A percentile compares a stretch with the other conserved stretches of the same genome.
phyloP scores from a whole-genome alignment of 2,888 invertebrate genomes.

The Andrena chrysosceles region DNA sequence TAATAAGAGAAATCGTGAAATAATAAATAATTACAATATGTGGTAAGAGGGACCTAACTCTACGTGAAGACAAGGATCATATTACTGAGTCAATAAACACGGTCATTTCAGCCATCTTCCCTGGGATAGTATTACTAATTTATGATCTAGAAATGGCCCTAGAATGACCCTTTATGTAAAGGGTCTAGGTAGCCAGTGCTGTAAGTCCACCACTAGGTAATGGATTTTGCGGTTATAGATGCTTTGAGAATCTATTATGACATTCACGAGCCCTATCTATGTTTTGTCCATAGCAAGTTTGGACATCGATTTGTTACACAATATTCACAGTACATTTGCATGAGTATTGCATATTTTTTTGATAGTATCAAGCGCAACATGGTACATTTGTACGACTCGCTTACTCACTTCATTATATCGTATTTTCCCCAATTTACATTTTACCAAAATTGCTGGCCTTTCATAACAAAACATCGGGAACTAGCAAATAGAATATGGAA shows the following conservation, averaged over 20 bases:
- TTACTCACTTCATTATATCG: too few species aligned
- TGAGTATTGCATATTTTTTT: background rate
- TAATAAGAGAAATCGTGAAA: too few species aligned
- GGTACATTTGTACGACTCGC: background rate
- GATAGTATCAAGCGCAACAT: background rate
- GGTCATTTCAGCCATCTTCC: background rate
- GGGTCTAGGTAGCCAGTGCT: conserved; percentile 18
- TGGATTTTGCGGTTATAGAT: conserved; percentile 34
- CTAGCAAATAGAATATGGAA: too few species aligned
- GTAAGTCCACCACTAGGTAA: conserved; percentile 26
- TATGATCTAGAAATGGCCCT: conserved; percentile 34
- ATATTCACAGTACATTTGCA: background rate
- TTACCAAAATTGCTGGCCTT: too few species aligned
- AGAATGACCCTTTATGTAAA: conserved; percentile 28
- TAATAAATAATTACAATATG: background rate
- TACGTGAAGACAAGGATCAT: background rate
- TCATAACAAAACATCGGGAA: too few species aligned
- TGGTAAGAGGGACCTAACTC: background rate
- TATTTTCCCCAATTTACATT: too few species aligned
- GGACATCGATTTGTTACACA: background rate
- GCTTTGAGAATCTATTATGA: conserved; percentile 12
- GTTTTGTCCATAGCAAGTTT: background rate
- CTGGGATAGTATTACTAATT: conserved; percentile 33
- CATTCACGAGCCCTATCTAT: conserved; percentile 14
- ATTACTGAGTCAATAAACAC: background rate